Evolutionary conservation across 2,797 vertebrate species (phyloP).

Genomic region (Percopsis omiscomaycus): DNA sequence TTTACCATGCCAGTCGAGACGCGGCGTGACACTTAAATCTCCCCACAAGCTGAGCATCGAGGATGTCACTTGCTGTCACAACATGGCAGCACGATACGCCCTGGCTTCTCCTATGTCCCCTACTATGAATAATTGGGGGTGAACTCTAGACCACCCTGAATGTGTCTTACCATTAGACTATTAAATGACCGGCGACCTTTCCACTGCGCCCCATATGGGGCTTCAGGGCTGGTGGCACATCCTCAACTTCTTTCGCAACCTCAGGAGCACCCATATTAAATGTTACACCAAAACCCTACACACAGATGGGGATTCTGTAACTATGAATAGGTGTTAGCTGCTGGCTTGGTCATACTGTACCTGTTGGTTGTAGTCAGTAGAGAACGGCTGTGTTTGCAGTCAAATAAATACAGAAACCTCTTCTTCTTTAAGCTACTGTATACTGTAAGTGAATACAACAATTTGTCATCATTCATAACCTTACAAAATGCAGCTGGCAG

Average conservation of each 20-base stretch:
- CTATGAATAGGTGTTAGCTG: background rate
- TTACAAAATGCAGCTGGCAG: background rate
- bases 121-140: conserved; percentile 33
- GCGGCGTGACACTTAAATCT: conserved; percentile 48
- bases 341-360: too few relatives aligned
- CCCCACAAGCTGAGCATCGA: conserved; percentile 51
- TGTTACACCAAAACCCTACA: background rate
- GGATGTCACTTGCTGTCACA: conserved; percentile 65
- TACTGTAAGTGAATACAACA: background rate
- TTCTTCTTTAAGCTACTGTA: background rate
- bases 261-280: conserved; percentile 14
- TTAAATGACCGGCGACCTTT: conserved; percentile 45
- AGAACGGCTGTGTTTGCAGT: background rate
- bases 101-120: conserved; percentile 36
- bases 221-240: conserved; percentile 29
- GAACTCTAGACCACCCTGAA: conserved; percentile 16
- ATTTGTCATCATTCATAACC: background rate
- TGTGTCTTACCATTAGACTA: conserved; percentile 24
- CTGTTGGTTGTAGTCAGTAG: background rate
- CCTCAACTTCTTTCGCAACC: conserved; percentile 11
- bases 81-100: conserved; percentile 60
- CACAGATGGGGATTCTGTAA: background rate
- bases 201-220: conserved; percentile 13
- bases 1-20: conserved; percentile 62
- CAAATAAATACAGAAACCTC: background rate